Base-by-base conservation (phyloP, 2,888 invertebrate genomes). In the Lycia hirtaria region DNA sequence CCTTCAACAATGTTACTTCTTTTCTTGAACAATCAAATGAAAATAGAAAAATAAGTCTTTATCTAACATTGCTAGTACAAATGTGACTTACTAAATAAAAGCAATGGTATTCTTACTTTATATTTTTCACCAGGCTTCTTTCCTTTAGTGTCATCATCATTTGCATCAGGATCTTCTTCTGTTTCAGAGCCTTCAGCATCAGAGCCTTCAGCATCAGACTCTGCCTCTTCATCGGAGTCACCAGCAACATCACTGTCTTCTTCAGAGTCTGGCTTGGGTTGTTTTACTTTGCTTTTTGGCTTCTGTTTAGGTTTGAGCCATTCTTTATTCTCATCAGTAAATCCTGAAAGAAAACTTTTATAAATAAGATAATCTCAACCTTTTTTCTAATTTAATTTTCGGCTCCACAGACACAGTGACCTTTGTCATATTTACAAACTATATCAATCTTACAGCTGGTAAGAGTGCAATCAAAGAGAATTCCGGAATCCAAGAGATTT, bases 241-340 rank as follows among this genome's bases (percentile, higher is more conserved):
- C 0, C 12, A 7, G 6, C 40, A 22, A 10, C 19, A 6, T 37
- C 37, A 6, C 15, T 15, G 6, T 73, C 75, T 4, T 77, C 80
- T 6, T 74, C 81, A 15, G 71, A 61, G n/a, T 75, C 69, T 22
- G 56, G 47, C n/a, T 64, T 41, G 53, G 74, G 64, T 26, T 74
- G 72, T 43, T 68, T 60, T 41, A 24, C 68, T 76, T 76, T 86
- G 4, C 54, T 55, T 78, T 82, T 93, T 83, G 10, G 70, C 73
- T 82, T 87, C 62, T 89, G 83, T 75, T 94, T 95, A 0, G 93
- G 94, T 72, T 93, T 96, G 32, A 96, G 78, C 96, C 96, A 96
- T 22, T 90, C 87, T 53, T 94, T 93, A 72, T 96, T 96, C 12
- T 96, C 95, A 89, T 96, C 96, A 35, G 94, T 93, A 68, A 94